A percentile compares a stretch with the other conserved stretches of the same genome.
Conservation (phyloP, 2,888 invertebrate species). For the Eulithis testata region DNA sequence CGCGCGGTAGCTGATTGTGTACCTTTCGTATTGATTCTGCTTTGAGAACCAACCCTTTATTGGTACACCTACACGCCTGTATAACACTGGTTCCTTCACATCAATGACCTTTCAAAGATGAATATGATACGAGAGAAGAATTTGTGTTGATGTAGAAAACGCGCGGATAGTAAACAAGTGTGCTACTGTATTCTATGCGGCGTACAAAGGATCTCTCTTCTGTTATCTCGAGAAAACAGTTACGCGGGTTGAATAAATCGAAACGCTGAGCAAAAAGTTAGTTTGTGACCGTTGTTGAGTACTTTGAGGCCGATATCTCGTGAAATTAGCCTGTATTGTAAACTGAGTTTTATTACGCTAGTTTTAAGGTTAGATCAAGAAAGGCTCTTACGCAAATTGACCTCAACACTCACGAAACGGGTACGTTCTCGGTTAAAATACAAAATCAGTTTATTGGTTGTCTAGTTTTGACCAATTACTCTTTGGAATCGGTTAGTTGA, state of each 20-base stretch:
- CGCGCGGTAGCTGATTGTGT: slow-evolving; percentile 55
- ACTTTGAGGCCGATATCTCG: slow-evolving; percentile 40
- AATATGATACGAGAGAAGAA: slow-evolving; percentile 17
- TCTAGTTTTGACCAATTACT: too few species aligned
- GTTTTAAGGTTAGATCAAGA: background rate
- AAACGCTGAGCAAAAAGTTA: slow-evolving; percentile 50
- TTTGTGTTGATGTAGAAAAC: slow-evolving; percentile 52
- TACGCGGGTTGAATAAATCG: slow-evolving; percentile 49
- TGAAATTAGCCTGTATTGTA: slow-evolving; percentile 5
- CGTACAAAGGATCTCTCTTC: slow-evolving; percentile 60
- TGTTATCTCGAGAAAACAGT: slow-evolving; percentile 63
- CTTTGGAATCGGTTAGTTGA: background rate
- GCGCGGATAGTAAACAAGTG: slow-evolving; percentile 37
- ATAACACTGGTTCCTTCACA: slow-evolving; percentile 20
- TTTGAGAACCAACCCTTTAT: background rate
- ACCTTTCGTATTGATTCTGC: background rate
- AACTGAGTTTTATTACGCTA: slow-evolving; percentile 1
- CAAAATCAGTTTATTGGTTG: too few species aligned
- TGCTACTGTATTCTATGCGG: slow-evolving; percentile 49
- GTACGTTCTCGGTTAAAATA: too few species aligned
- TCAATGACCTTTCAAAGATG: background rate
- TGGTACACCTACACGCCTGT: slow-evolving; percentile 39
- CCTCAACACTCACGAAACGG: background rate
- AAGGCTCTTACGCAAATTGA: background rate
- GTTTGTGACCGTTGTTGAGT: slow-evolving; percentile 43